Evolutionary conservation across 2,113 vertebrate species (phyloP), one percentile per base, ranked within the genome.

Genomic region (Megaptera novaeangliae): DNA sequence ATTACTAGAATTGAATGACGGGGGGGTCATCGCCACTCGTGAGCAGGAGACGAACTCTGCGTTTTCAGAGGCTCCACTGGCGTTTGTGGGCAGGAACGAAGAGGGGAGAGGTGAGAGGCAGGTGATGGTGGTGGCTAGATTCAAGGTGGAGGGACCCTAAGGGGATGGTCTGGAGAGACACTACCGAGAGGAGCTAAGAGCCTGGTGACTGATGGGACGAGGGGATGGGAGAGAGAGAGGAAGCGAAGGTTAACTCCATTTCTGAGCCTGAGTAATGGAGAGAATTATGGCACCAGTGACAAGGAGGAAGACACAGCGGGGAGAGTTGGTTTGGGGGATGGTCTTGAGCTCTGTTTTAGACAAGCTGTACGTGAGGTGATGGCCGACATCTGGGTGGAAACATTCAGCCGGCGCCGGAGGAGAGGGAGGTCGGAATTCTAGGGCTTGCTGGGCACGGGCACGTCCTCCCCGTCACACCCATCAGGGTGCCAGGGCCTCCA

Each of bases 51-150:
- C 3, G 23, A 13, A 23, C 25, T 36, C 39, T 4, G 7, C 12
- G 9, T 11, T 80, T 61, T 11, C 0, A 3, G 92, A 39, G 59
- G n/a, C 49, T 29, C 82, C n/a, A 0, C 1, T 0, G 0, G 29
- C 63, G 21, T 39, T 23, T 31, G 2, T 20, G 34, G 25, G 55
- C 6, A 5, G 69, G 44, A 41, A 8, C 21, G 25, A 41, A n/a
- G n/a, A 3, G 0, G 49, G 75, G 34, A 25, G 49, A 23, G 36
- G 61, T 5, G 39, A 69, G 41, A 59, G 57, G 59, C 49, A 55
- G 68, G 49, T 18, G 68, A 52, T 0, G 2, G 25, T n/a, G 68
- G 41, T 4, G 29, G 23, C 41, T 12, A 39, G 8, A 1, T 29
- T 49, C 63, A 46, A 75, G 63, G 36, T 44, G 10, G 57, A 78